phyloP scores from a whole-genome alignment of 2,888 invertebrate genomes.

The Mesoligia furuncula region DNA sequence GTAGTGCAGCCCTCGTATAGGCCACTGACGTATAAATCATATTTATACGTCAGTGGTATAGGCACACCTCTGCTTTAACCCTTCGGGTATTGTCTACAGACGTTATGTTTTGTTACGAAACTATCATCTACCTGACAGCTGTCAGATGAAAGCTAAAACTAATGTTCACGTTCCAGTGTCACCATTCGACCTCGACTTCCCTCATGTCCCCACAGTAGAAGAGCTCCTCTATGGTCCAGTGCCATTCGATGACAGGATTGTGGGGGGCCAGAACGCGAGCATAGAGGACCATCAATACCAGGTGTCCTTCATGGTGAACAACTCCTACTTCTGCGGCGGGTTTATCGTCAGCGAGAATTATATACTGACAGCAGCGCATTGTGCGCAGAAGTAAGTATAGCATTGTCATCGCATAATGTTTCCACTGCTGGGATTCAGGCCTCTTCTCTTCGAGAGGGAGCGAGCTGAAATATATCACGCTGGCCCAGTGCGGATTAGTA shows the following conservation, averaged over 20 bases:
- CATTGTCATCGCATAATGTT: background rate
- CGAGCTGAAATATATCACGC: too few species aligned
- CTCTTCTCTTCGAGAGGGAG: too few species aligned
- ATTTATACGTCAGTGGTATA: too few species aligned
- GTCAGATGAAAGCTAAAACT: background rate
- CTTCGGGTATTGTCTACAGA: background rate
- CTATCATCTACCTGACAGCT: background rate
- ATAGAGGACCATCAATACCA: slow-evolving; percentile 85
- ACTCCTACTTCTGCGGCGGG: slow-evolving; percentile 86
- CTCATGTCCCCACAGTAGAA: slow-evolving; percentile 61
- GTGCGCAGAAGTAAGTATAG: slow-evolving; percentile 82
- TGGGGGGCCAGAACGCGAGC: slow-evolving; percentile 82
- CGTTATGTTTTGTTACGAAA: background rate
- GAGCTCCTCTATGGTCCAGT: slow-evolving; percentile 60
- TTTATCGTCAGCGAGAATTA: slow-evolving; percentile 85
- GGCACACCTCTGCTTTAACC: background rate
- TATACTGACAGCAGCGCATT: slow-evolving; percentile 88
- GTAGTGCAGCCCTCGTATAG: too few species aligned
- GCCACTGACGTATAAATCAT: too few species aligned
- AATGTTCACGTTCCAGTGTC: slow-evolving; percentile 49
- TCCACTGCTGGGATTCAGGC: too few species aligned
- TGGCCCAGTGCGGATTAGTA: too few species aligned
- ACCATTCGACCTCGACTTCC: slow-evolving; percentile 57
- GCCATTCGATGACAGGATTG: slow-evolving; percentile 77
- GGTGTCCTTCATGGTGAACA: slow-evolving; percentile 84